phyloP scores from a whole-genome alignment of 2,797 vertebrate species.

The Hydrocynus forskahlii region DNA sequence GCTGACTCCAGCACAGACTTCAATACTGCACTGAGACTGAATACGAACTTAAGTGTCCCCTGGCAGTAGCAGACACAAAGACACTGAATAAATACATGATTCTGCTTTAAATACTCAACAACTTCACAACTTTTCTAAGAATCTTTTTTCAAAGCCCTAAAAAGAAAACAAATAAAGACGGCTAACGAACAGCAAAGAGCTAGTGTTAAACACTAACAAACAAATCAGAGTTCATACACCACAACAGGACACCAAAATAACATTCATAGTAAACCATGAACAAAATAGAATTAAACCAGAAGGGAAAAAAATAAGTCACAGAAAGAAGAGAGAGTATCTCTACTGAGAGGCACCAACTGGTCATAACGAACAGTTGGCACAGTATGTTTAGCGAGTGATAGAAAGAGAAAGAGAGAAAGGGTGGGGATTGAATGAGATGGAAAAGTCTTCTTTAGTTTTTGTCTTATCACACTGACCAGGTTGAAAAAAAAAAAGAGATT shows the following conservation, averaged over 20 bases:
- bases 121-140: neutral
- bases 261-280: neutral
- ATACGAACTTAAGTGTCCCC: neutral
- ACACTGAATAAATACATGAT: constrained; percentile 21
- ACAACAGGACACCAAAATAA: neutral
- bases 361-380: constrained; percentile 50
- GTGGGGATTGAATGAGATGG: constrained; percentile 12
- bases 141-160: neutral
- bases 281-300: neutral
- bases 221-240: neutral
- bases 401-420: constrained; percentile 21
- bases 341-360: constrained; percentile 38
- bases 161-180: neutral
- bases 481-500: neutral
- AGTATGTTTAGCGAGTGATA: constrained; percentile 31
- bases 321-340: constrained; percentile 26
- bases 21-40: constrained; percentile 3
- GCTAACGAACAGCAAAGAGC: neutral
- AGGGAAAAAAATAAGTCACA: neutral
- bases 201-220: neutral
- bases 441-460: neutral
- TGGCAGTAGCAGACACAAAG: constrained; percentile 9
- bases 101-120: neutral
- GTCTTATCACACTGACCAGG: constrained; percentile 20
- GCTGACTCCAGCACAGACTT: neutral